Evolutionary conservation across 1,140 invertebrate species (phyloP).

Genomic region (Nylanderia fulva): DNA sequence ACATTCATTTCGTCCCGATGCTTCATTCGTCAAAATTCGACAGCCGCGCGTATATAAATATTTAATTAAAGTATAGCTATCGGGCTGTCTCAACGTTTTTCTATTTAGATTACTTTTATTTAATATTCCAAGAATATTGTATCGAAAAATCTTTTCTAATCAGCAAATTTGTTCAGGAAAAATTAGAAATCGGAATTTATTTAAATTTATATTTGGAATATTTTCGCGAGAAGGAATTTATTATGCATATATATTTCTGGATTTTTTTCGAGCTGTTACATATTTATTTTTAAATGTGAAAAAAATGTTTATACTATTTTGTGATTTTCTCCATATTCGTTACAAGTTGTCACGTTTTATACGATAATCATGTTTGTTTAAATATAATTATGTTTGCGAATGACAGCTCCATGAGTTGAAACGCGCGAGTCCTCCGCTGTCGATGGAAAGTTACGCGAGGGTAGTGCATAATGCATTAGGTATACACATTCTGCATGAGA

Average conservation of each 20-base stretch:
- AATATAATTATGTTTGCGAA: slow-evolving; percentile 33
- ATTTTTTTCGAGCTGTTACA: too few relatives aligned
- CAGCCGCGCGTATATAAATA: background rate
- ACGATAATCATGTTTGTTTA: background rate
- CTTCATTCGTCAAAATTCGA: background rate
- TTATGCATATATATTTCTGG: too few relatives aligned
- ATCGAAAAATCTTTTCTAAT: background rate
- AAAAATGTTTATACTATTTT: background rate
- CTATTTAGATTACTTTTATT: background rate
- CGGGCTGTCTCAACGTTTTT: background rate
- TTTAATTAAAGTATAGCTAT: slow-evolving; percentile 7
- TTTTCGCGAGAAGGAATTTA: too few relatives aligned
- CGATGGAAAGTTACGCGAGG: slow-evolving; percentile 46
- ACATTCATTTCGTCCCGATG: background rate
- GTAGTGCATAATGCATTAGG: slow-evolving; percentile 45
- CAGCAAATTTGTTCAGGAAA: too few relatives aligned
- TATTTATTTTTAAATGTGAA: too few relatives aligned
- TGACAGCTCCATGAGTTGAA: background rate
- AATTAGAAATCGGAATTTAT: too few relatives aligned
- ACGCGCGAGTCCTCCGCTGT: background rate
- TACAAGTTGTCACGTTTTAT: background rate
- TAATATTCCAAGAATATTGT: background rate
- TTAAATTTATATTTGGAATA: too few relatives aligned
- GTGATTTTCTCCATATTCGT: too few relatives aligned
- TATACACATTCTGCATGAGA: slow-evolving; percentile 45